Base-by-base conservation (phyloP, 2,113 vertebrate genomes). In the Trichomycterus rosablanca region DNA sequence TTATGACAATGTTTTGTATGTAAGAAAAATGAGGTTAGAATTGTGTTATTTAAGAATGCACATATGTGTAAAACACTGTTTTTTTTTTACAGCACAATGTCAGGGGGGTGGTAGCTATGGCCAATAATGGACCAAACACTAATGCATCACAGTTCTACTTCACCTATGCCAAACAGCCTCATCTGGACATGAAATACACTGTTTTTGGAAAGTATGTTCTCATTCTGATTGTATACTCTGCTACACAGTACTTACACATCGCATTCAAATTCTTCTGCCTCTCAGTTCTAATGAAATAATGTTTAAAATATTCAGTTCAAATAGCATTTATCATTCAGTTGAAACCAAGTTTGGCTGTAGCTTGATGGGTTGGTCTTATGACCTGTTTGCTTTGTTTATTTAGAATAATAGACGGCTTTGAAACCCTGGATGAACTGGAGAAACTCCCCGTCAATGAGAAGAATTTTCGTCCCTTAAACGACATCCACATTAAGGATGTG, bases 181-280 rank as follows among this genome's bases (percentile, higher is more conserved):
- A 97, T 51, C 80, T 98, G 63, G 96, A 99, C 76, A 99, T 99
- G 96, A 99, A 97, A 77, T 98, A 99, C 73, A 98, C 94, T 0
- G 89, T 93, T 45, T 96, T 98, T 87, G 94, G 96, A 76, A 98
- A 97, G 96, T 99, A 81, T 68, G 95, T 82, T 1, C 18, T 14
- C 18, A 5, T 52, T 34, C n/a, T 7, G 2, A 20, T 16, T 46
- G 48, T 42, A n/a, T n/a, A n/a, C n/a, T n/a, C n/a, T n/a, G n/a
- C n/a, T n/a, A n/a, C n/a, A n/a, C n/a, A n/a, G n/a, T n/a, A n/a
- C n/a, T n/a, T n/a, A n/a, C n/a, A n/a, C n/a, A n/a, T n/a, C n/a
- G n/a, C n/a, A n/a, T n/a, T n/a, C n/a, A n/a, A n/a, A n/a, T n/a
- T n/a, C n/a, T n/a, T n/a, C n/a, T n/a, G n/a, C n/a, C n/a, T n/a